Base-by-base conservation (phyloP, 2,797 vertebrate genomes). In the Saguinus oedipus region DNA sequence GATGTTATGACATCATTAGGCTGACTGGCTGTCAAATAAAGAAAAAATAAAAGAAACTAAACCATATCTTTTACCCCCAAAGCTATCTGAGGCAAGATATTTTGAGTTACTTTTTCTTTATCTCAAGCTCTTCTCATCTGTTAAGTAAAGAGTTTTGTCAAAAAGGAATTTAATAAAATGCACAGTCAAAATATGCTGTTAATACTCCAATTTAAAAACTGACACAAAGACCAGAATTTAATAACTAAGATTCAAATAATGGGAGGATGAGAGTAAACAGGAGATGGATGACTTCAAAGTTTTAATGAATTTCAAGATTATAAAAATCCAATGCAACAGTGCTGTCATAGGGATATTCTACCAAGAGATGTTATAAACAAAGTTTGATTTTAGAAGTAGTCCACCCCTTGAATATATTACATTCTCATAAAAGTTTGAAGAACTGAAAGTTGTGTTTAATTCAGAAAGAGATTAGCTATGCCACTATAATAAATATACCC, bases 81-180 rank as follows among this genome's bases (percentile, higher is more conserved):
- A 81, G 86, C 19, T 57, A 82, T 70, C 89, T 96, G 76, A 92
- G 81, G 24, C 48, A 89, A 97, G 89, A 93, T 94, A 97, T 27
- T 96, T 9, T 82, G 30, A 81, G 64, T 26, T 48, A 88, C 81
- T 11, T 85, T 97, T 88, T 82, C 86, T 48, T 93, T 81, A 83
- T 86, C 92, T 95, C 88, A 84, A 88, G 50, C 2, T 46, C 95
- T 50, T 79, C 68, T 88, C 39, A 70, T 46, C 53, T 85, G 44
- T 81, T 78, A 94, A 94, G 74, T 42, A 68, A 46, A 92, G 61
- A 80, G 14, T 95, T 93, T 93, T 94, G 50, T 96, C 85, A 93
- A 85, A 96, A 92, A 82, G 10, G 11, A 95, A 90, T 90, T 88
- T 92, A 95, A 89, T 96, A 95, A 95, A 95, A 91, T 46, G 36